Evolutionary conservation across 92 coral and sea anemone species (phyloP), one percentile per base, ranked within the genome.

Genomic region (Phenganax stokvisi): DNA sequence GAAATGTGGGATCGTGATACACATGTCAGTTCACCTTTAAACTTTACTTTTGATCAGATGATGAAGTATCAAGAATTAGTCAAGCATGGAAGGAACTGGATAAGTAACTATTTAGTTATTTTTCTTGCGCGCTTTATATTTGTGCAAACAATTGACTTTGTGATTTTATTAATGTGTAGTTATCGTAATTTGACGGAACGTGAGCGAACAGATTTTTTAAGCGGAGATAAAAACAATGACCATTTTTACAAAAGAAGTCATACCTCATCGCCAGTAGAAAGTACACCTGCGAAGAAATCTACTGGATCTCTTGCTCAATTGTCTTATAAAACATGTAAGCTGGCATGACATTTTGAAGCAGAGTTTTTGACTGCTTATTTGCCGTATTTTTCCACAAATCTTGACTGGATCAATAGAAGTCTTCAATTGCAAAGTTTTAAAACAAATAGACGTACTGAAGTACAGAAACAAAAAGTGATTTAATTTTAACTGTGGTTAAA

Each of bases 211-310:
- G 98, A 94, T 84, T 94, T 94, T 82, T 90, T 85, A 57, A 89
- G 91, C 51, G 98, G 92, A n/a, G 97, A 91, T 62, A 91, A 93
- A 31, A 94, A 94, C 87, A 94, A 94, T 64, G 98, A 94, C 12
- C 96, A 94, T 84, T 89, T 91, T 80, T 85, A 70, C 72, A 94
- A 94, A 86, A 86, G 97, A 56, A 85, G 89, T 37, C 79, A 88
- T 53, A 83, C 81, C 12, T 83, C 92, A 54, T 75, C 94, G 10
- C 74, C 83, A 11, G 74, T 59, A 8, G 92, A 87, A n/a, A 12
- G 84, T 8, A 91, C 89, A 77, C 96, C 89, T 28, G 64, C 92
- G 61, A 88, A 88, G 53, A 94, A 94, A 88, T 86, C 57, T 0
- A 65, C 72, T 65, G 74, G 83, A 16, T 79, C 74, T 20, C 31